Conservation (phyloP, 2,797 vertebrate species). For the Lithobates pipiens region DNA sequence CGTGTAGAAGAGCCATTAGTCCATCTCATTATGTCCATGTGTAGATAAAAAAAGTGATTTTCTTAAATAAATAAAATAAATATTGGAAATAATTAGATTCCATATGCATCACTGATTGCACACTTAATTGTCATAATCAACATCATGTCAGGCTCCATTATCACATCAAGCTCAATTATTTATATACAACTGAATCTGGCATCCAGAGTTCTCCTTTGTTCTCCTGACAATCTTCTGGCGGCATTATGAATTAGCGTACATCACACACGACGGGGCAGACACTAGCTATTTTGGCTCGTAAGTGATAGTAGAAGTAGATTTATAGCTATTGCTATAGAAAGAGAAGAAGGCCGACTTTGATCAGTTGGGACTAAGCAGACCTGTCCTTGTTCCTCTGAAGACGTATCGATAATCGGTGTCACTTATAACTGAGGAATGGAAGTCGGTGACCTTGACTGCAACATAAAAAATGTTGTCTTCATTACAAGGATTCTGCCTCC, state of each 20-base stretch:
- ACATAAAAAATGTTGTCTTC: not conserved
- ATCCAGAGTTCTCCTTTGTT: not conserved
- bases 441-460: conserved; percentile 18
- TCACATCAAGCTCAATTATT: not conserved
- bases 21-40: not conserved
- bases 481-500: not conserved
- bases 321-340: conserved; percentile 11
- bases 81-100: not conserved
- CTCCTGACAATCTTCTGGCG: not conserved
- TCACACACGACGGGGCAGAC: not conserved
- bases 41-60: not conserved
- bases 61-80: not conserved
- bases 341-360: conserved; percentile 16
- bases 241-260: not conserved
- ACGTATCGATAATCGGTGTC: not conserved
- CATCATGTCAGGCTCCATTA: not conserved
- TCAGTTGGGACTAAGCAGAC: not conserved
- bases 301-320: conserved; percentile 14
- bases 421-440: conserved; percentile 2
- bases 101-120: not conserved
- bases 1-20: not conserved
- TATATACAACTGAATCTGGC: not conserved
- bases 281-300: conserved; percentile 20
- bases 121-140: not conserved
- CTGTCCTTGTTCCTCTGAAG: conserved; percentile 36